Evolutionary conservation across 2,113 vertebrate species (phyloP).

Genomic region (Epinephelus fuscoguttatus): DNA sequence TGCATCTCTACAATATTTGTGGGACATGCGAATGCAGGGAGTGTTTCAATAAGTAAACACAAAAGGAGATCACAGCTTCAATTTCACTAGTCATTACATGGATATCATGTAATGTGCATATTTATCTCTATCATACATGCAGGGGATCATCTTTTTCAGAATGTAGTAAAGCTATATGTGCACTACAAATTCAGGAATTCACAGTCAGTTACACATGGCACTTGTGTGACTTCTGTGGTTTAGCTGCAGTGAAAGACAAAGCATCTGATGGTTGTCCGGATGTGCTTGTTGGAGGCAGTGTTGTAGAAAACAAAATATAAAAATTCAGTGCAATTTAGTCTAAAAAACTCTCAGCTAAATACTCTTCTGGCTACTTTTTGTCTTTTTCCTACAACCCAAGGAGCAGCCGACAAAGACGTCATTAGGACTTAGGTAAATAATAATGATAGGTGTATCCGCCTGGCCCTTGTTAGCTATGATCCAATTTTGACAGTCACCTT

Average conservation of each 20-base stretch:
- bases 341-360: neutral
- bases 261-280: neutral
- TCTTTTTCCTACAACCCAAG: neutral
- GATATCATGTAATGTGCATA: neutral
- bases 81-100: neutral
- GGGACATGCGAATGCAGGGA: too few species aligned
- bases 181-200: neutral
- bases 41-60: neutral
- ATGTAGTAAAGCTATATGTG: neutral
- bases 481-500: slow-evolving; percentile 16
- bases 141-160: neutral
- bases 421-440: neutral
- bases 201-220: neutral
- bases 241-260: neutral
- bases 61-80: neutral
- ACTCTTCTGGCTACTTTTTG: neutral
- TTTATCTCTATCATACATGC: neutral
- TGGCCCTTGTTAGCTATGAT: slow-evolving; percentile 11
- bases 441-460: neutral
- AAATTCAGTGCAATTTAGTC: neutral
- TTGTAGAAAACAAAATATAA: neutral
- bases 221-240: neutral
- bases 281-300: neutral
- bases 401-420: neutral
- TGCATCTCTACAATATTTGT: neutral